phyloP scores from a whole-genome alignment of 2,888 invertebrate species.

The Thyatira batis region DNA sequence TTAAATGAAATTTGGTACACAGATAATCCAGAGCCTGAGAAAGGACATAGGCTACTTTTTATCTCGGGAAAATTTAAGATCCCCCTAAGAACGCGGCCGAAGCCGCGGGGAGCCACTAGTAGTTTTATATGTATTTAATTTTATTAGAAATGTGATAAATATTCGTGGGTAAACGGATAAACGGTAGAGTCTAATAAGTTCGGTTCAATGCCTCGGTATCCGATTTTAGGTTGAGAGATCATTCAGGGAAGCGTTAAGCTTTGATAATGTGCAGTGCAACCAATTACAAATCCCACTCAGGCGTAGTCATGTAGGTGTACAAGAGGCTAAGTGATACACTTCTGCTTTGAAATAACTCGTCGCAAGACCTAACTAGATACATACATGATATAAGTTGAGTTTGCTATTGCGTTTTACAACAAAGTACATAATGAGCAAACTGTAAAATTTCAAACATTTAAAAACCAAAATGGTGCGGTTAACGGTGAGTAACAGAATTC shows the following conservation, averaged over 20 bases:
- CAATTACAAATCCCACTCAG: background rate
- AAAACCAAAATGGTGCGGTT: background rate
- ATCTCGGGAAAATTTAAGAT: too few relatives aligned
- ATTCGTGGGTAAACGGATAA: too few relatives aligned
- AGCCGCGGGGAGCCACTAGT: too few relatives aligned
- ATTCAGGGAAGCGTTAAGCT: constrained; percentile 4
- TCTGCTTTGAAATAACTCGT: background rate
- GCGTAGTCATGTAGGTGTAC: background rate
- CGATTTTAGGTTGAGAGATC: constrained; percentile 3
- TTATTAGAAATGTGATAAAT: too few relatives aligned
- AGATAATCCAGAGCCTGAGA: too few relatives aligned
- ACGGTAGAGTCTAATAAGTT: background rate
- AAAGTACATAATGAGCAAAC: background rate
- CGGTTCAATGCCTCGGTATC: background rate
- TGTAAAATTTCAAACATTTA: background rate
- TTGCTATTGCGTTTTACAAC: too few relatives aligned
- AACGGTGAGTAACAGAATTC: constrained; percentile 37
- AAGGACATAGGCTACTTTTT: too few relatives aligned
- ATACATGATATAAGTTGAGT: too few relatives aligned
- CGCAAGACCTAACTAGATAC: too few relatives aligned
- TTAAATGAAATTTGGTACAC: too few relatives aligned
- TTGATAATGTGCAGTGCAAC: background rate
- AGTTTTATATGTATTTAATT: too few relatives aligned
- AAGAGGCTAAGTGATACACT: background rate
- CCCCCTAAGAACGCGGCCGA: too few relatives aligned